phyloP scores from a whole-genome alignment of 2,888 invertebrate genomes.

The Scotopteryx bipunctaria region DNA sequence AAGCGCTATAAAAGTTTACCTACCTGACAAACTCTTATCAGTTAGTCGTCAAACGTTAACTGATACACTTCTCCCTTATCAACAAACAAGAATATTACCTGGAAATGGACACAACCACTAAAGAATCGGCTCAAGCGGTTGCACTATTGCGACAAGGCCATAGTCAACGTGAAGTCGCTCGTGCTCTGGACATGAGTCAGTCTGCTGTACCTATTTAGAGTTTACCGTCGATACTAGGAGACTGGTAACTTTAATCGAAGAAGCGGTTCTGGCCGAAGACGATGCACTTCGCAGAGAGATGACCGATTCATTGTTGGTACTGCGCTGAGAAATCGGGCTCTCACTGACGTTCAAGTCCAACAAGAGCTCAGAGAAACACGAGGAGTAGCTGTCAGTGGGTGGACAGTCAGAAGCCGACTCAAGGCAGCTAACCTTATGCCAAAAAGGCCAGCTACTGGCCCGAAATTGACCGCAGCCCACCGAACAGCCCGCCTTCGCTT shows the following conservation, averaged over 20 bases:
- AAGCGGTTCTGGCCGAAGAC: not conserved
- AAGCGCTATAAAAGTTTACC: not conserved
- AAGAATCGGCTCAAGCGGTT: not conserved
- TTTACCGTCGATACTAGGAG: conserved; percentile 1
- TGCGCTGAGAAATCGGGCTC: too few relatives aligned
- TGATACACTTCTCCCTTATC: not conserved
- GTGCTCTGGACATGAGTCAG: not conserved
- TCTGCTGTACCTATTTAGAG: conserved; percentile 2
- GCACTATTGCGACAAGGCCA: not conserved
- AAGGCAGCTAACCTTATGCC: not conserved
- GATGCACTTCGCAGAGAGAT: too few relatives aligned
- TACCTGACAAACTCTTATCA: not conserved
- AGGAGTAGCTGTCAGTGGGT: conserved; percentile 12
- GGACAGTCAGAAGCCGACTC: conserved; percentile 10
- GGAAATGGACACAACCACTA: not conserved
- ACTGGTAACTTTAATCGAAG: not conserved
- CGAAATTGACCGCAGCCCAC: conserved; percentile 27
- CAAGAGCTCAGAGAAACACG: conserved; percentile 1
- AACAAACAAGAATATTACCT: not conserved
- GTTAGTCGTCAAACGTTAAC: not conserved
- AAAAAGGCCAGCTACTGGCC: conserved; percentile 15
- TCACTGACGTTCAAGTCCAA: not conserved
- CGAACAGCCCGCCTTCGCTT: conserved; percentile 30
- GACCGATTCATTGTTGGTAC: too few relatives aligned
- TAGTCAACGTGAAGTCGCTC: not conserved